A percentile compares a stretch with the other conserved stretches of the same genome.
These are phyloP conservation scores for Chrysaora quinquecirrha DNA, from an alignment of 30 jellyfish, hydroid and myxozoan species.

Conservation along the genomic window DNA sequence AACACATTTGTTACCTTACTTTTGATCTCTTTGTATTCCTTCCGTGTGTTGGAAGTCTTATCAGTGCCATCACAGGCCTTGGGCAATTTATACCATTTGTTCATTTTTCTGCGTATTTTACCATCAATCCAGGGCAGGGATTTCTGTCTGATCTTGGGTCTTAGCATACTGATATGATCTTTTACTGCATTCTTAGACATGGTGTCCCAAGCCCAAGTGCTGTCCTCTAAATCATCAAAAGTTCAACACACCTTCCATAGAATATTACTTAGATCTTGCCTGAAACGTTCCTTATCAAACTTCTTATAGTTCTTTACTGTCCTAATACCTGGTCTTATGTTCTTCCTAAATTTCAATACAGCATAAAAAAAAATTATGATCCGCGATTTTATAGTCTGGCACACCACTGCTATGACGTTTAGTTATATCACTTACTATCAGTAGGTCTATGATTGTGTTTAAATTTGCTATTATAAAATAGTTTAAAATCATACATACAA, in stretches of 20 bases:
- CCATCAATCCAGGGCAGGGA: slow-evolving; percentile 47
- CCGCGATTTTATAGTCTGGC: neutral
- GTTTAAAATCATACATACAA: no score
- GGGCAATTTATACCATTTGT: slow-evolving; percentile 9
- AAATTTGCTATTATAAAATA: no score
- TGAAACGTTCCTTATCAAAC: neutral
- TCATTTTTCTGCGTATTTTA: slow-evolving; percentile 21
- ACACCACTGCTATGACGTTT: neutral
- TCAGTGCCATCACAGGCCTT: slow-evolving; percentile 2
- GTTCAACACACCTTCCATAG: neutral
- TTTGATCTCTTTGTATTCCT: slow-evolving; percentile 23
- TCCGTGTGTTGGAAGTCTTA: slow-evolving; percentile 4
- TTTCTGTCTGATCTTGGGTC: slow-evolving; percentile 36
- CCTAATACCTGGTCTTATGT: neutral
- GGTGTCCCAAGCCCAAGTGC: neutral
- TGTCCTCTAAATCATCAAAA: neutral
- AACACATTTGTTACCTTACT: slow-evolving; percentile 27
- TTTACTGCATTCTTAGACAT: neutral
- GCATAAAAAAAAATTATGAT: neutral
- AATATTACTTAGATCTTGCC: neutral
- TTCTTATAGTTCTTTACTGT: neutral
- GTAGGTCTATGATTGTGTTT: neutral
- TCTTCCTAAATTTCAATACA: neutral
- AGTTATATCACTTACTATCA: neutral
- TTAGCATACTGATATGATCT: neutral